phyloP scores from a whole-genome alignment of 2,888 invertebrate genomes.

The Keiferia lycopersicella region DNA sequence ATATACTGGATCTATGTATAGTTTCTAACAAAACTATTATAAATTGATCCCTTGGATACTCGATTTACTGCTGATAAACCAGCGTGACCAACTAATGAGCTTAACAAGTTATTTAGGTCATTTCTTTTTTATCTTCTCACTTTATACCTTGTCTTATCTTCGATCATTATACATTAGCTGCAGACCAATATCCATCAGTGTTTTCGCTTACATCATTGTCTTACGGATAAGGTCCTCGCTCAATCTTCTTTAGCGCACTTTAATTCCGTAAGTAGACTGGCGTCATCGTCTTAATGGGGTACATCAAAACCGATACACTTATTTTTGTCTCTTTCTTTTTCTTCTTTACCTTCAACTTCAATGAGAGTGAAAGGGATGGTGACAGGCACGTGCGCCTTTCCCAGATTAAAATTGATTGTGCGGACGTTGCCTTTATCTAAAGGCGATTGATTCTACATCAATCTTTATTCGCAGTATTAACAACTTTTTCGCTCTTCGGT shows the following conservation, averaged over 20 bases:
- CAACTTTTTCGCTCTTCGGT: slow-evolving; percentile 52
- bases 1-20: not conserved
- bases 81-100: not conserved
- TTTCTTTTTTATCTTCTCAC: slow-evolving; percentile 21
- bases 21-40: not conserved
- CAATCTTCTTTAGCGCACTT: slow-evolving; percentile 76
- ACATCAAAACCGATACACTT: slow-evolving; percentile 56
- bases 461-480: slow-evolving; percentile 75
- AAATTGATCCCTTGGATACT: too few relatives aligned
- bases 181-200: slow-evolving; percentile 60
- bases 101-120: slow-evolving; percentile 25
- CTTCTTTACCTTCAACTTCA: slow-evolving; percentile 25
- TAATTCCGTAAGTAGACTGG: slow-evolving; percentile 77
- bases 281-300: slow-evolving; percentile 40
- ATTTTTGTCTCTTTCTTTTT: slow-evolving; percentile 51
- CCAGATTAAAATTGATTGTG: slow-evolving; percentile 80
- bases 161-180: slow-evolving; percentile 15
- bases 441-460: slow-evolving; percentile 78
- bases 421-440: slow-evolving; percentile 70
- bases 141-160: slow-evolving; percentile 16
- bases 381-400: slow-evolving; percentile 56
- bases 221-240: slow-evolving; percentile 68
- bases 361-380: slow-evolving; percentile 44
- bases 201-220: slow-evolving; percentile 78
- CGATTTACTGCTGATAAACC: too few relatives aligned